phyloP scores from a whole-genome alignment of 2,797 vertebrate species.

The Gobio occitaniae region DNA sequence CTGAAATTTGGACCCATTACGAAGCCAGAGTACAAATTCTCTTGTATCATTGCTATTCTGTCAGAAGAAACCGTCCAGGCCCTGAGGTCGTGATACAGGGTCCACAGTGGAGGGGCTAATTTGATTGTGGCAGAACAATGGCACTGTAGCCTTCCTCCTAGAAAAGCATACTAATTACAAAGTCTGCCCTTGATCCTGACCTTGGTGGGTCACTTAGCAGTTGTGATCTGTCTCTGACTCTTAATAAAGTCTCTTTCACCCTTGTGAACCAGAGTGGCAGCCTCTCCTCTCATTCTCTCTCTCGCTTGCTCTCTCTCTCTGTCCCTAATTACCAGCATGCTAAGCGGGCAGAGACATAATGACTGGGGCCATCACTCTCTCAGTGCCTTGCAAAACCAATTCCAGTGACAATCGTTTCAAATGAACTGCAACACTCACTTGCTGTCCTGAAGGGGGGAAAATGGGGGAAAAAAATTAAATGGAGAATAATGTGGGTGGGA shows the following conservation, averaged over 20 bases:
- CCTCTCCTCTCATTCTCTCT: conserved; percentile 82
- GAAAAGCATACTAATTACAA: conserved; percentile 97
- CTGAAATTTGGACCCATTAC: conserved; percentile 69
- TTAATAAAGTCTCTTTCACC: conserved; percentile 96
- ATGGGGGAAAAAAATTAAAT: background rate
- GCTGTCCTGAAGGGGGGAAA: conserved; percentile 11
- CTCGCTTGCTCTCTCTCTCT: conserved; percentile 74
- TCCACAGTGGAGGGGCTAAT: conserved; percentile 94
- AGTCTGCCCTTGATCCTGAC: conserved; percentile 92
- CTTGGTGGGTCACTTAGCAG: conserved; percentile 96
- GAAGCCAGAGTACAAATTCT: conserved; percentile 67
- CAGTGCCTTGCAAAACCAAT: conserved; percentile 72
- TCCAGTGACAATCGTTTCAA: conserved; percentile 56
- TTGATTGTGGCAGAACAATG: conserved; percentile 94
- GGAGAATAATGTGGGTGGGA: conserved; percentile 3
- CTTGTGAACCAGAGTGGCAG: conserved; percentile 90
- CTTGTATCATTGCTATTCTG: conserved; percentile 73
- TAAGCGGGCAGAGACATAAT: conserved; percentile 86
- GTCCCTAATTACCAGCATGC: conserved; percentile 88
- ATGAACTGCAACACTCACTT: conserved; percentile 58
- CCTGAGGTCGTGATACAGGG: conserved; percentile 89
- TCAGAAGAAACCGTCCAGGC: conserved; percentile 75
- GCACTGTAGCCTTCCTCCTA: conserved; percentile 83
- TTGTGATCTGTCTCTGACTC: conserved; percentile 99
- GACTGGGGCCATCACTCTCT: conserved; percentile 87